phyloP scores from a whole-genome alignment of 2,113 vertebrate genomes.

The Eleginops maclovinus region DNA sequence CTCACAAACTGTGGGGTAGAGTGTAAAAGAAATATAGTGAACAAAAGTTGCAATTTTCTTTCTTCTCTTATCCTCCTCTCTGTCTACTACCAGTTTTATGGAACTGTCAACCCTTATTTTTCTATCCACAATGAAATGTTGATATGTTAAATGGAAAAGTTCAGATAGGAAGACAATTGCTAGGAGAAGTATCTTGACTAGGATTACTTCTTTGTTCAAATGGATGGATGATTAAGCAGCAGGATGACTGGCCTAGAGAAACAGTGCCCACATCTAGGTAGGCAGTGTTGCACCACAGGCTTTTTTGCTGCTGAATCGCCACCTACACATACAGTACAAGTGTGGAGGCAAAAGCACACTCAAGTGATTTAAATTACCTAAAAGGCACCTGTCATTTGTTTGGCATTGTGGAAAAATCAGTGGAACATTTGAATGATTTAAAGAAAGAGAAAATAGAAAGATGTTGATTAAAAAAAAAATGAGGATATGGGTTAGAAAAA shows the following conservation, averaged over 20 bases:
- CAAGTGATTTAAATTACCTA: not conserved
- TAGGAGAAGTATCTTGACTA: not conserved
- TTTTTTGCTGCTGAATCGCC: not conserved
- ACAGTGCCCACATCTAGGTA: not conserved
- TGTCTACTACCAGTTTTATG: not conserved
- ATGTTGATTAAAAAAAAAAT: not conserved
- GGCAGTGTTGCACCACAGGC: not conserved
- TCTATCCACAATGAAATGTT: not conserved
- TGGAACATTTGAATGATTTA: not conserved
- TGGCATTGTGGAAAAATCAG: not conserved
- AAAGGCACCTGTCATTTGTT: not conserved
- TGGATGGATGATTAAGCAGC: not conserved
- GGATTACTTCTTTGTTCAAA: not conserved
- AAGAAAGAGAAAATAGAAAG: not conserved
- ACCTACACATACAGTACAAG: not conserved
- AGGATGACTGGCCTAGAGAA: not conserved
- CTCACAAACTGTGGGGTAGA: constrained; percentile 4
- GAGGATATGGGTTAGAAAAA: no score
- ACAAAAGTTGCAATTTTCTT: constrained; percentile 19
- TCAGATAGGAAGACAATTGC: not conserved
- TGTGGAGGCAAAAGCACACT: constrained; percentile 4
- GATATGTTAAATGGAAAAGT: no score
- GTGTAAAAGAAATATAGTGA: constrained; percentile 8
- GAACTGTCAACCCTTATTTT: not conserved
- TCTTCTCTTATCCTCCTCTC: not conserved